Evolutionary conservation across 2,113 vertebrate genomes (phyloP), one percentile per base, ranked within the genome.

Genomic region (Haplochromis vanheusdeni): DNA sequence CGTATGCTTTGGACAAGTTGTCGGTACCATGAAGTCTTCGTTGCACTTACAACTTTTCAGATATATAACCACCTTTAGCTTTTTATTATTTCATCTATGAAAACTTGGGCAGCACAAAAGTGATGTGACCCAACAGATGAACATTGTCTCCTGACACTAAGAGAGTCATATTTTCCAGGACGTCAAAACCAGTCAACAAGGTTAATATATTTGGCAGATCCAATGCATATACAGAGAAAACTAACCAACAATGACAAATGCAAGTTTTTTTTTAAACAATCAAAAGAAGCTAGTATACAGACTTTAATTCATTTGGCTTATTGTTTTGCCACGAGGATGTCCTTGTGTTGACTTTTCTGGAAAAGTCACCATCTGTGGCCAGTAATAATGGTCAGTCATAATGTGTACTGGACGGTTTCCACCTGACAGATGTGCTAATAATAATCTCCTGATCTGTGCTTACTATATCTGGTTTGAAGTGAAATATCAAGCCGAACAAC

Each of bases 361-460:
- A 77, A 77, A 77, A 49, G 23, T 77, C 45, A 31, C 23, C 88
- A 86, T 68, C 77, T 82, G 87, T 58, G 28, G 55, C 40, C 40
- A 47, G 40, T 47, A 73, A 73, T 45, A 49, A 55, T 79, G 73
- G 42, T 73, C 16, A 52, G 3, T 86, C 77, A 52, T 60, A 40
- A 16, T 56, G 45, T 86, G 88, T 87, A 56, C 51, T 85, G 26
- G 45, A 49, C 10, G 2, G 70, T 81, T 52, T 14, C 37, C 81
- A 58, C 12, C 82, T 81, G 85, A 82, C 89, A 89, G 87, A 92
- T 91, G 92, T 84, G 81, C 9, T 19, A 28, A 56, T 87, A 83
- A 81, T 51, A 73, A 79, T 87, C 55, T 51, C 77, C 81, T 84
- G 75, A 89, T 86, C 42, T 80, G 51, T 80, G 47, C 21, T 88